Evolutionary conservation across 1,140 invertebrate genomes (phyloP).

Genomic region (Metaphire vulgaris): DNA sequence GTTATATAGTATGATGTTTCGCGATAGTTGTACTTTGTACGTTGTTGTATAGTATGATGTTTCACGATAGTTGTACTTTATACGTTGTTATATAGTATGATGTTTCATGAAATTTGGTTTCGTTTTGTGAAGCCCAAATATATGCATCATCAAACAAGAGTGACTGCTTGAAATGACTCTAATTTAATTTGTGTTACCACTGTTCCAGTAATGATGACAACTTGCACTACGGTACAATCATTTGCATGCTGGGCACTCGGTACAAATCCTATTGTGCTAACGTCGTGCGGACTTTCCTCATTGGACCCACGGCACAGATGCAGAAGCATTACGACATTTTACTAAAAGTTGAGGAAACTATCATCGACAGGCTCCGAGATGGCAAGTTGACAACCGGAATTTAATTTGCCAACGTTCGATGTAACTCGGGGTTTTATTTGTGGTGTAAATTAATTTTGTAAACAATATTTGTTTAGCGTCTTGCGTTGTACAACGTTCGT

Average conservation of each 20-base stretch:
- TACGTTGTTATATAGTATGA: too few relatives aligned
- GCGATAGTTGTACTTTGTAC: too few relatives aligned
- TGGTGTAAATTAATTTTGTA: background rate
- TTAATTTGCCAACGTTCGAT: background rate
- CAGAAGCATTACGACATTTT: conserved; percentile 87
- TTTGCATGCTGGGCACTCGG: conserved; percentile 85
- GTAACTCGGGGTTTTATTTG: too few relatives aligned
- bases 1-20: too few relatives aligned
- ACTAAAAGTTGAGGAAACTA: conserved; percentile 80
- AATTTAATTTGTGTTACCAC: too few relatives aligned
- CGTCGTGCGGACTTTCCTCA: conserved; percentile 91
- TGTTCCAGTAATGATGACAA: conserved; percentile 77
- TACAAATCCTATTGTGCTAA: conserved; percentile 99
- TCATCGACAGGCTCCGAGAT: conserved; percentile 74
- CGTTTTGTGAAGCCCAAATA: too few relatives aligned
- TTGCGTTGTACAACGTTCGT: too few relatives aligned
- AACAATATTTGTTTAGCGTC: background rate
- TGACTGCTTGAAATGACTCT: too few relatives aligned
- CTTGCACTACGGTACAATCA: conserved; percentile 91
- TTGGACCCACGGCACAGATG: conserved; percentile 77
- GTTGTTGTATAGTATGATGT: too few relatives aligned
- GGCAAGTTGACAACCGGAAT: conserved; percentile 54
- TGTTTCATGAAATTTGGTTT: too few relatives aligned
- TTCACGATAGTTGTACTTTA: too few relatives aligned
- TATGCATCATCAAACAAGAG: too few relatives aligned